Evolutionary conservation across 2,797 vertebrate species (phyloP).

Genomic region (Cirrhinus mrigala): DNA sequence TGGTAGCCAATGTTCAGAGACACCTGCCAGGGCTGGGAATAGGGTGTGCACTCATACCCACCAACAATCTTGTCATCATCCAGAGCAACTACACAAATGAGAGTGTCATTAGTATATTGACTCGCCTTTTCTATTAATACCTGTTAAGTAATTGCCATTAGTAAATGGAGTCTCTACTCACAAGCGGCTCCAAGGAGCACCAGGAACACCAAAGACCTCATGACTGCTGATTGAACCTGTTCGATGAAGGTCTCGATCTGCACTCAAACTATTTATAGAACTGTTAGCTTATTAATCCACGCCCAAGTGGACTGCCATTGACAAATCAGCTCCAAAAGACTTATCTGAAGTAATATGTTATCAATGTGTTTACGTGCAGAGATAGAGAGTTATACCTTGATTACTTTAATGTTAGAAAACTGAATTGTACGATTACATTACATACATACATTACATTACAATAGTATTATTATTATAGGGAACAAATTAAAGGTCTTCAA

Average conservation of each 20-base stretch:
- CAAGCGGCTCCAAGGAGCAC: conserved; percentile 78
- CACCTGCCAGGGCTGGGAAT: conserved; percentile 69
- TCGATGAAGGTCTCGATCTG: conserved; percentile 21
- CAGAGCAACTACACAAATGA: conserved; percentile 57
- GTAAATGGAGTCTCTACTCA: conserved; percentile 61
- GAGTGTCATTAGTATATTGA: background rate
- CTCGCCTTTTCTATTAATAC: background rate
- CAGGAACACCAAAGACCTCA: conserved; percentile 73
- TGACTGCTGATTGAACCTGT: conserved; percentile 66
- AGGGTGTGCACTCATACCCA: conserved; percentile 62
- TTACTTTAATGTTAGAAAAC: background rate
- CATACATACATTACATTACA: no score
- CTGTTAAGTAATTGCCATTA: background rate
- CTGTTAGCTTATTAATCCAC: background rate
- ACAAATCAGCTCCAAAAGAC: conserved; percentile 13
- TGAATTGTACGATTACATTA: background rate
- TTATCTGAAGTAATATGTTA: conserved; percentile 2
- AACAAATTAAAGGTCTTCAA: no score
- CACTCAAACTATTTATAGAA: conserved; percentile 57
- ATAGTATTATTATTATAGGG: no score
- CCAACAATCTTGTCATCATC: conserved; percentile 71
- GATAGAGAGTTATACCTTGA: background rate
- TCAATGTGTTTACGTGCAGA: conserved; percentile 1
- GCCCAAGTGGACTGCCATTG: background rate
- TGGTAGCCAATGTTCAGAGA: conserved; percentile 64